Percentiles rank a stretch among this genome's conserved stretches.
phyloP scores from a whole-genome alignment of 2,797 vertebrate genomes.

The Harpagifer antarcticus region DNA sequence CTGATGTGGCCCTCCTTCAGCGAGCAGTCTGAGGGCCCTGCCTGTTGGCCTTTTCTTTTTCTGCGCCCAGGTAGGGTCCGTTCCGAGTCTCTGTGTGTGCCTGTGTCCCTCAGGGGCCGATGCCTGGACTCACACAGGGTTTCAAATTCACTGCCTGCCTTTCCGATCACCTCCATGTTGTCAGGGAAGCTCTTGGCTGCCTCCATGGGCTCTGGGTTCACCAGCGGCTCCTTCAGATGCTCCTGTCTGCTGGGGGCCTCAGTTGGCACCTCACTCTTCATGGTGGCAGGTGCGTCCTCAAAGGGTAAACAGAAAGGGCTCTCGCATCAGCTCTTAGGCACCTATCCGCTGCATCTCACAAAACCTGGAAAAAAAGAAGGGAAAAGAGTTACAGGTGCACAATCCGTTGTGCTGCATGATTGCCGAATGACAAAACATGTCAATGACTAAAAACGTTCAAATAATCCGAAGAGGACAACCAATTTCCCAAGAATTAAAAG shows the following conservation, averaged over 20 bases:
- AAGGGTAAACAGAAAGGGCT: conserved; percentile 73
- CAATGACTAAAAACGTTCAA: neutral
- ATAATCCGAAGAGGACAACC: neutral
- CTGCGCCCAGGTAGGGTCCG: conserved; percentile 90
- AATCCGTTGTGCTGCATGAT: neutral
- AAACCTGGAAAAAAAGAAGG: conserved; percentile 51
- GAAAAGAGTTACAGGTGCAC: conserved; percentile 27
- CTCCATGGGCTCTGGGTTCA: conserved; percentile 93
- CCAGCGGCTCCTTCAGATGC: conserved; percentile 95
- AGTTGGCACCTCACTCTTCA: conserved; percentile 98
- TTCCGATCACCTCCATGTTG: conserved; percentile 96
- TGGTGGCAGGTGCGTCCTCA: conserved; percentile 90
- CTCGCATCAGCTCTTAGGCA: conserved; percentile 81
- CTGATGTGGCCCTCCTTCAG: conserved; percentile 89
- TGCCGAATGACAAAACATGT: neutral
- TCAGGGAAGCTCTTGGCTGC: conserved; percentile 91
- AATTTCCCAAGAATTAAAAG: neutral
- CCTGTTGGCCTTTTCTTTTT: conserved; percentile 97
- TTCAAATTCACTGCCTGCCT: conserved; percentile 94
- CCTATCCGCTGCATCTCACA: conserved; percentile 87
- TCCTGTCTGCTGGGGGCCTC: conserved; percentile 94
- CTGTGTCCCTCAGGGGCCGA: conserved; percentile 89
- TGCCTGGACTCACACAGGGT: conserved; percentile 92
- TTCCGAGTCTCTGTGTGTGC: conserved; percentile 89
- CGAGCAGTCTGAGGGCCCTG: conserved; percentile 95